phyloP scores from a whole-genome alignment of 2,888 invertebrate genomes.

The Argynnis bischoffii region DNA sequence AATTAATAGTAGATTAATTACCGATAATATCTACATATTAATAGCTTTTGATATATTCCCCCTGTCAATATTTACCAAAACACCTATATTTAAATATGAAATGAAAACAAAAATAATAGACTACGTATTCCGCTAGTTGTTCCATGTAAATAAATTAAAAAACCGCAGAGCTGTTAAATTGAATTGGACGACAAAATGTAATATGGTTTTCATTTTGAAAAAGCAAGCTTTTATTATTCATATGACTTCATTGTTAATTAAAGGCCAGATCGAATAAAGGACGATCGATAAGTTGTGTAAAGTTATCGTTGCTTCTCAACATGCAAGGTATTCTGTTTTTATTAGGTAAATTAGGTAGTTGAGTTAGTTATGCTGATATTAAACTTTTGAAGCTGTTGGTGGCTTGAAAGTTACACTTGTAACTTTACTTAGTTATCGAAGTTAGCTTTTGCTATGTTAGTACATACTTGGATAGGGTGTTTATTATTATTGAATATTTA shows the following conservation, averaged over 20 bases:
- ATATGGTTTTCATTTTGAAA: constrained; percentile 17
- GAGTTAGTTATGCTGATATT: constrained; percentile 45
- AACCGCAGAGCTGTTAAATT: constrained; percentile 21
- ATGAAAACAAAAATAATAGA: constrained; percentile 6
- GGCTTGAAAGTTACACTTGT: no score
- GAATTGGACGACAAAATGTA: constrained; percentile 22
- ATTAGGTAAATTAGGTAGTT: no score
- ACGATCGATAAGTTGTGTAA: not conserved
- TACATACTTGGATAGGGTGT: no score
- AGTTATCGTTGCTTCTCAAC: not conserved
- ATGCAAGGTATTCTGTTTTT: no score
- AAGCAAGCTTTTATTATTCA: not conserved
- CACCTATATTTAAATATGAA: constrained; percentile 9
- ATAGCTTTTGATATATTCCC: constrained; percentile 1
- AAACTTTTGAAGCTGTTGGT: constrained; percentile 68
- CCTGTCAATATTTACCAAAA: not conserved
- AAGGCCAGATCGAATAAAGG: not conserved
- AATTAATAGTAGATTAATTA: constrained; percentile 15
- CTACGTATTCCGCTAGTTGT: constrained; percentile 13
- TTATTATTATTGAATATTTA: no score
- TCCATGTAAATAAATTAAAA: constrained; percentile 23
- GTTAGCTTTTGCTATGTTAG: no score
- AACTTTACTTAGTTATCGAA: no score
- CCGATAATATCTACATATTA: not conserved
- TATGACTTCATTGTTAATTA: not conserved